Conservation (phyloP, 2,113 vertebrate species). For the Pterocles orientalis region DNA sequence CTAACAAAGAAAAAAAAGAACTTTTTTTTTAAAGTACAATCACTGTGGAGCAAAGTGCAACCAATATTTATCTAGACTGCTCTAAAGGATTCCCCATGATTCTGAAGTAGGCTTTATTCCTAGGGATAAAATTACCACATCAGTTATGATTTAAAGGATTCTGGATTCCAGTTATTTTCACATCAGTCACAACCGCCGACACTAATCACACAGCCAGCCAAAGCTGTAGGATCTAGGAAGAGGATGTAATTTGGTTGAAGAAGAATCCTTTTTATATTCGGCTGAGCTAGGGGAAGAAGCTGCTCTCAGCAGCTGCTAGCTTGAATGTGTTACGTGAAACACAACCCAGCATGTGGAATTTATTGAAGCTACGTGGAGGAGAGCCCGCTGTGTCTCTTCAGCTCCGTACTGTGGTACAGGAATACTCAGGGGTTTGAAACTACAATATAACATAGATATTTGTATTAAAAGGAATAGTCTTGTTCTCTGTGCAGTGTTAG, state of each 20-base stretch:
- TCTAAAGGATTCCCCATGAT: conserved; percentile 42
- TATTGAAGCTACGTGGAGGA: conserved; percentile 55
- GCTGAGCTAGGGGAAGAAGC: conserved; percentile 17
- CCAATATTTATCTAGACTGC: conserved; percentile 67
- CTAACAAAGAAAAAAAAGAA: background rate
- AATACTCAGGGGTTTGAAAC: conserved; percentile 83
- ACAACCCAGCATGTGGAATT: conserved; percentile 34
- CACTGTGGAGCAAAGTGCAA: conserved; percentile 83
- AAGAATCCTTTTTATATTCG: conserved; percentile 26
- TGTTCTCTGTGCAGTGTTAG: conserved; percentile 81
- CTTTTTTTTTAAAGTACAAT: conserved; percentile 76
- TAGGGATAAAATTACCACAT: background rate
- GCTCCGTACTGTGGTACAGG: conserved; percentile 78
- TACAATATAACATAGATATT: conserved; percentile 72
- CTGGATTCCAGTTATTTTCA: conserved; percentile 17
- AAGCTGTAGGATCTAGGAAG: background rate
- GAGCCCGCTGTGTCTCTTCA: conserved; percentile 68
- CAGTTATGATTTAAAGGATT: conserved; percentile 7
- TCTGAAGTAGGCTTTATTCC: conserved; percentile 18
- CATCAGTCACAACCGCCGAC: background rate
- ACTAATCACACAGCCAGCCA: background rate
- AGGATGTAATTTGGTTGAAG: background rate
- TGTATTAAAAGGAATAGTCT: conserved; percentile 74
- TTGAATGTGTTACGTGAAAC: conserved; percentile 60
- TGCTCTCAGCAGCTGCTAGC: conserved; percentile 24